Base-by-base conservation (phyloP, 2,888 invertebrate species). In the Eudemis profundana region DNA sequence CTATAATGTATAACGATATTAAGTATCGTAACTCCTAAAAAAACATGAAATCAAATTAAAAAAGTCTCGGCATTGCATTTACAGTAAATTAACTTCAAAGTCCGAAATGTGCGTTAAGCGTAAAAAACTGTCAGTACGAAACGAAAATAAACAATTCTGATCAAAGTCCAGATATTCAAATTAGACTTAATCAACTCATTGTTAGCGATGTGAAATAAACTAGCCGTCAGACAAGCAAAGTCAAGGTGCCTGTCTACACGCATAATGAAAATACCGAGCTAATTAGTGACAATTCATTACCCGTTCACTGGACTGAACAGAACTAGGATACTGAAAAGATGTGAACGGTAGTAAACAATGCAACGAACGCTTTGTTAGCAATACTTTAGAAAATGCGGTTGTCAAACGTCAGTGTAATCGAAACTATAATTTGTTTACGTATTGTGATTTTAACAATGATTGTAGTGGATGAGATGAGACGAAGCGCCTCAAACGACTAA, bases 331-430 rank as follows among this genome's bases (percentile, higher is more conserved):
- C 49, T n/a, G 21, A 29, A 15, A 15, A n/a, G 51, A 56, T 21
- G 12, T 29, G 10, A 65, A 65, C 47, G 38, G 29, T 29, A 15
- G 14, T 40, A 21, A 27, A 33, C 15, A 60, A 53, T 60, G 53
- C 69, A 69, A 68, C 21, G 70, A 71, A 61, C 68, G 73, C 77
- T 82, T 80, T 82, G 78, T 79, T 74, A 76, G 76, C 73, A 78
- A 75, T 68, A 73, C 72, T 50, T 66, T 66, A 79, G 79, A 82
- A 81, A 79, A 79, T 80, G 79, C 71, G 69, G 67, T 71, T 72
- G 75, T 68, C 70, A 65, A 67, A 49, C 61, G 47, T 38, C 51
- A 50, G 66, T 68, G 62, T 69, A 49, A 62, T 66, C 51, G 61
- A 60, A 68, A 68, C 66, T 51, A 53, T 64, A 71, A 72, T 50